Percentiles rank a stretch among this genome's conserved stretches.
Evolutionary conservation across 1,140 invertebrate species (phyloP).

Genomic region (Rhagoletis zephyria): DNA sequence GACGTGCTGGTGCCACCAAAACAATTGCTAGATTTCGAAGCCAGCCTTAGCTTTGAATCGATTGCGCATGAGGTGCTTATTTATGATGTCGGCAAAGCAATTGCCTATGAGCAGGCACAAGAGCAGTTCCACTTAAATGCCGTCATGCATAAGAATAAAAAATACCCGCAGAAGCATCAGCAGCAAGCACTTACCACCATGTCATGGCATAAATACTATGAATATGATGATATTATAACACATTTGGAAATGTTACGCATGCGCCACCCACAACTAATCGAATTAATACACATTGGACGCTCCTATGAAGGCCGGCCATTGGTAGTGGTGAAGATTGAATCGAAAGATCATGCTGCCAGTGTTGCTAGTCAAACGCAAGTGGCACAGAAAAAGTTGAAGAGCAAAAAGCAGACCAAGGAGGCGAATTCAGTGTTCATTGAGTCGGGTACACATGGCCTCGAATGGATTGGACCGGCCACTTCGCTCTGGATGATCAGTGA

Average conservation of each 20-base stretch:
- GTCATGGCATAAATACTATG: constrained; percentile 83
- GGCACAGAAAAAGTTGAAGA: constrained; percentile 65
- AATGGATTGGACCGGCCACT: constrained; percentile 89
- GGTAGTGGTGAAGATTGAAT: constrained; percentile 73
- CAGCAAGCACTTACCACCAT: constrained; percentile 73
- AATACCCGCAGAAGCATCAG: constrained; percentile 52
- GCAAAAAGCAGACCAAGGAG: constrained; percentile 64
- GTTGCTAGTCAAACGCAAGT: constrained; percentile 56
- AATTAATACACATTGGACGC: constrained; percentile 80
- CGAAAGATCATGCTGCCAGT: constrained; percentile 61
- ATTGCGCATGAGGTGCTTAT: constrained; percentile 82
- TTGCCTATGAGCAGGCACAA: constrained; percentile 75
- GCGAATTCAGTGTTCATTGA: constrained; percentile 79
- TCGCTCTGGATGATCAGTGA: constrained; percentile 85
- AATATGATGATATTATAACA: constrained; percentile 78
- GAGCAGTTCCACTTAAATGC: constrained; percentile 61
- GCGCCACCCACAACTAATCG: constrained; percentile 78
- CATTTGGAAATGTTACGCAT: constrained; percentile 81
- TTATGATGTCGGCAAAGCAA: constrained; percentile 82
- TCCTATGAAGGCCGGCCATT: constrained; percentile 83
- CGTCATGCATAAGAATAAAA: constrained; percentile 1
- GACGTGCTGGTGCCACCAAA: constrained; percentile 83
- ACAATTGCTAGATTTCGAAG: constrained; percentile 77
- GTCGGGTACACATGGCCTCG: constrained; percentile 84
- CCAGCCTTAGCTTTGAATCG: constrained; percentile 77